A percentile compares a stretch with the other conserved stretches of the same genome.
Evolutionary conservation across 2,797 vertebrate genomes (phyloP).

Genomic region (Eremophila alpestris): DNA sequence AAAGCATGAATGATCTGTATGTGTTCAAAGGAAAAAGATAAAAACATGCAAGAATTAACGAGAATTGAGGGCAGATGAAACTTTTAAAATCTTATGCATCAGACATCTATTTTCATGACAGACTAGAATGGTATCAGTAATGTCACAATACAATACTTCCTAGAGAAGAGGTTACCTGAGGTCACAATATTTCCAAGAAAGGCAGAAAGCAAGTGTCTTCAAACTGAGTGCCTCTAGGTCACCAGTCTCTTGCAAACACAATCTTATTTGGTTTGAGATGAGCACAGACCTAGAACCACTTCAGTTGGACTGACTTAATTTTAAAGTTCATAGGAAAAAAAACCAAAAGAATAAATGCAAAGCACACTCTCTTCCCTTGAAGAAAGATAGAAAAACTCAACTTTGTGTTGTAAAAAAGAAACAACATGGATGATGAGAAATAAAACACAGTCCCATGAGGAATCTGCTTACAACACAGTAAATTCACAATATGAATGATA

Average conservation of each 20-base stretch:
- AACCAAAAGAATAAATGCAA: neutral
- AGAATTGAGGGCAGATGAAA: neutral
- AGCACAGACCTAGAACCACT: neutral
- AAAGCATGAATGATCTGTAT: fast-evolving
- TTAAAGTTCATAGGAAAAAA: neutral
- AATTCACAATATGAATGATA: conserved; percentile 40
- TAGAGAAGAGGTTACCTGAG: neutral
- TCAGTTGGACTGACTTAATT: neutral
- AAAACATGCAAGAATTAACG: neutral
- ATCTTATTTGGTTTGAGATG: neutral
- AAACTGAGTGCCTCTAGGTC: neutral
- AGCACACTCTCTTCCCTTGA: neutral
- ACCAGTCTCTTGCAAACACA: neutral
- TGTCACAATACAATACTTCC: neutral
- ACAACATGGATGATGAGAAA: conserved; percentile 19
- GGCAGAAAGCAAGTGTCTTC: neutral
- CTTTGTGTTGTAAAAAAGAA: conserved; percentile 1
- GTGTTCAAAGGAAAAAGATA: neutral
- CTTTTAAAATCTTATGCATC: neutral
- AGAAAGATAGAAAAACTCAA: neutral
- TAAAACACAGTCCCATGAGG: neutral
- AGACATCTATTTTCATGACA: neutral
- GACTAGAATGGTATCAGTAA: neutral
- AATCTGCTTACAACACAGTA: conserved; percentile 12
- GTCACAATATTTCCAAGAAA: neutral